Base-by-base conservation (phyloP, 2,888 invertebrate species). In the Crocallis elinguaria region DNA sequence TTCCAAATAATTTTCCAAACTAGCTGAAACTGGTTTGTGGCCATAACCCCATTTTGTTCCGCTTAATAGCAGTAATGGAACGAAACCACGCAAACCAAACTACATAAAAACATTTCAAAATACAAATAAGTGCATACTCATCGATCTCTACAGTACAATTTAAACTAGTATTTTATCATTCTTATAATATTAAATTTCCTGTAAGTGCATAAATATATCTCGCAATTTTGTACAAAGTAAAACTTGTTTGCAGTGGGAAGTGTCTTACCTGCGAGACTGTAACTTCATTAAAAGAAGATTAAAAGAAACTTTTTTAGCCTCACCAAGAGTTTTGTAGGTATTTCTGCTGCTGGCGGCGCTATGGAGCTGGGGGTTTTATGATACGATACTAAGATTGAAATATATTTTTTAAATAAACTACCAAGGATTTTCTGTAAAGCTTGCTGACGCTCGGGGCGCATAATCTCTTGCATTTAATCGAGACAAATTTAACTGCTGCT, bases 281-380 rank as follows among this genome's bases (percentile, higher is more conserved):
- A 82, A 85, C 79, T 86, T 86, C 79, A 85, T 85, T 84, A 86
- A 84, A 86, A 82, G 77, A 76, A 81, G 82, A 84, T 84, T 84
- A 83, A 77, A 78, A 77, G 65, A 78, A 85, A 84, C 75, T 85
- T 83, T 73, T 66, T 57, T 69, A 69, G 54, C 67, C 73, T 71
- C 69, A 73, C 72, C 75, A 78, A 75, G 71, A 73, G 64, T 73
- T 75, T 67, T 69, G 71, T 75, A 66, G 53, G 71, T 48, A n/a
- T n/a, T n/a, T n/a, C n/a, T n/a, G n/a, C 60, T 42, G 65, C 62
- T 60, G 33, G 60, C 56, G 44, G 36, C 33, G 39, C 50, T 57
- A 41, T 63, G 67, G 61, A 66, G 56, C 64, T 52, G 53, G 29
- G 62, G 69, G 69, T 69, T 74, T 73, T 73, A 75, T 71, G 70